These are phyloP conservation scores for Zeus faber DNA, from an alignment of 2,113 vertebrate species.

Conservation along the genomic window DNA sequence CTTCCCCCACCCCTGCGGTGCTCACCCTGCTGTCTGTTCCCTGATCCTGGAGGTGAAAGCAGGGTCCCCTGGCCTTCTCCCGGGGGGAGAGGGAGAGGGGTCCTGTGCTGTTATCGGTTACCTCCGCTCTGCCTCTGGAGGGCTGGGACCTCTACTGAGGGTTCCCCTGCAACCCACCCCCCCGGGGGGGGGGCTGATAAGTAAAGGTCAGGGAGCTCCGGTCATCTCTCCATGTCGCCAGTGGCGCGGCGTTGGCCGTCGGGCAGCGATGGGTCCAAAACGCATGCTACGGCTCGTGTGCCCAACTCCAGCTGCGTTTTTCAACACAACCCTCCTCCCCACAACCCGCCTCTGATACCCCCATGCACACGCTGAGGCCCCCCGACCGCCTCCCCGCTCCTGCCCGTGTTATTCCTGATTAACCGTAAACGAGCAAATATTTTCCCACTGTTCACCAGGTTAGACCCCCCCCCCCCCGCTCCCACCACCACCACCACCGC, in stretches of 20 bases:
- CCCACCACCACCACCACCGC: too few relatives aligned
- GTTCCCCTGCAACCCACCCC: slow-evolving; percentile 56
- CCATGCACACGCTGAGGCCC: slow-evolving; percentile 16
- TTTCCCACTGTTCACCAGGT: slow-evolving; percentile 98
- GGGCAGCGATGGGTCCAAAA: too few relatives aligned
- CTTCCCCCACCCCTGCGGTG: not conserved
- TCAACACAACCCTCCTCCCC: too few relatives aligned
- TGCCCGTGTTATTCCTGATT: slow-evolving; percentile 83
- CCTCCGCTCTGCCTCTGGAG: slow-evolving; percentile 48
- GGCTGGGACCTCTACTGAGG: slow-evolving; percentile 64
- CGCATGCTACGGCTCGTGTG: not conserved
- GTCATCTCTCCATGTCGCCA: slow-evolving; percentile 28
- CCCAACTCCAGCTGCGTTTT: not conserved
- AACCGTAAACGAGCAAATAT: slow-evolving; percentile 99
- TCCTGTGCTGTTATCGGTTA: slow-evolving; percentile 69
- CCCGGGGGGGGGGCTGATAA: slow-evolving; percentile 61
- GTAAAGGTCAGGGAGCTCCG: slow-evolving; percentile 62
- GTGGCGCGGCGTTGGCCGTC: slow-evolving; percentile 13
- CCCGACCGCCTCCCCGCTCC: slow-evolving; percentile 19
- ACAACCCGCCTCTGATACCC: slow-evolving; percentile 20
- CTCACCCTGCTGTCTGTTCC: not conserved
- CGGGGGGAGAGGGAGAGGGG: slow-evolving; percentile 30
- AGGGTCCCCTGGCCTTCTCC: too few relatives aligned
- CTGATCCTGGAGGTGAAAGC: slow-evolving; percentile 36
- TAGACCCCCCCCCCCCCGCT: too few relatives aligned